Evolutionary conservation across 2,797 vertebrate species (phyloP).

Genomic region (Silurus aristotelis): DNA sequence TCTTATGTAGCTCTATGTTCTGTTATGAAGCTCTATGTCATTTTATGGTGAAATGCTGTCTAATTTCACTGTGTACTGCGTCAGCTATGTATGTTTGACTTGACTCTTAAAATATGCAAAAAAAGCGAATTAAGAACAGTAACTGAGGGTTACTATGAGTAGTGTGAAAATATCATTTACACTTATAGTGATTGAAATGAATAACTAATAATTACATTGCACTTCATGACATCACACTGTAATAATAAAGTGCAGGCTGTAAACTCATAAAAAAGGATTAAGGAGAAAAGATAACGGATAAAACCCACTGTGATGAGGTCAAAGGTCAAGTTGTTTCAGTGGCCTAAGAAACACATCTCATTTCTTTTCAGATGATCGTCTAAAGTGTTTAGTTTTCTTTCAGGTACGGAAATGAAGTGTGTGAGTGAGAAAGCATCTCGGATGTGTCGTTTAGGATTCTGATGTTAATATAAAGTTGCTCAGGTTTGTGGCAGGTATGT

Average conservation of each 20-base stretch:
- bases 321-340: neutral
- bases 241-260: neutral
- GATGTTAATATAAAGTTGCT: neutral
- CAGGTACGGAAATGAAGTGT: neutral
- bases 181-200: too few species aligned
- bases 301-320: neutral
- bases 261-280: neutral
- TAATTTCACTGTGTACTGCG: too few species aligned
- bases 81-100: too few species aligned
- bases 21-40: too few species aligned
- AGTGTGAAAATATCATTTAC: too few species aligned
- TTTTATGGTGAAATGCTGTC: too few species aligned
- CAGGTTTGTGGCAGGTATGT: neutral
- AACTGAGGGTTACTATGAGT: too few species aligned
- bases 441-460: neutral
- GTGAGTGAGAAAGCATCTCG: neutral
- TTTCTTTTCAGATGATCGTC: neutral
- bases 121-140: too few species aligned
- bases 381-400: neutral
- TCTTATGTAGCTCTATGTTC: too few species aligned
- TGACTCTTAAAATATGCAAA: too few species aligned
- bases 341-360: neutral
- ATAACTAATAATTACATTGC: neutral
- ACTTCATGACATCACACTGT: neutral
- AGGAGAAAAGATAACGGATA: neutral